phyloP scores from a whole-genome alignment of 2,797 vertebrate species.

The Muscicapa comitata region DNA sequence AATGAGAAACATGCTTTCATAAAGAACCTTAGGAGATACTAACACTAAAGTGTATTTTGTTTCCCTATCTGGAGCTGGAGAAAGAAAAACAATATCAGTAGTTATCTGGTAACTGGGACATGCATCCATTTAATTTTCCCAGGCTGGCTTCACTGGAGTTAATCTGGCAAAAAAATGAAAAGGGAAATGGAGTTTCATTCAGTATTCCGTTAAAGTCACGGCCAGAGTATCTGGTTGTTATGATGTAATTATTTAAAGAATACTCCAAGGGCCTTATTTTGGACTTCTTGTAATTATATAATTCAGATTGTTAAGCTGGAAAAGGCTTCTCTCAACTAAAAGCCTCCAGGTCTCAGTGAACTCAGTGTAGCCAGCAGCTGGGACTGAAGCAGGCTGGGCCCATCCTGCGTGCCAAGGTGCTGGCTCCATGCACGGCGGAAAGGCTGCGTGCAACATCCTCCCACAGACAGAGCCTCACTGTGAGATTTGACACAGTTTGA shows the following conservation, averaged over 20 bases:
- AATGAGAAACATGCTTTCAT: not conserved
- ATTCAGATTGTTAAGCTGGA: not conserved
- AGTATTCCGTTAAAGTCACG: not conserved
- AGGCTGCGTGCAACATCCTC: accelerated
- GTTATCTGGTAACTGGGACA: not conserved
- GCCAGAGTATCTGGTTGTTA: not conserved
- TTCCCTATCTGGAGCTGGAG: not conserved
- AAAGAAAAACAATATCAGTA: not conserved
- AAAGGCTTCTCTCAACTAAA: not conserved
- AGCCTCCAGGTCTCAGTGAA: not conserved
- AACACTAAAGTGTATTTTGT: not conserved
- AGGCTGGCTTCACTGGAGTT: not conserved
- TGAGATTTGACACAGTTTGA: not conserved
- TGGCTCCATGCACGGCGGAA: accelerated
- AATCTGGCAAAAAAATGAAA: not conserved
- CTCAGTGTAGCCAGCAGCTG: not conserved
- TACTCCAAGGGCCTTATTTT: not conserved
- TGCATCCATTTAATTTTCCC: not conserved
- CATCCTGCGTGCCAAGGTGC: not conserved
- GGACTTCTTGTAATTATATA: not conserved
- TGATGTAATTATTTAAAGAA: not conserved
- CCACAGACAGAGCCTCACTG: not conserved
- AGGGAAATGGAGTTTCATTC: not conserved
- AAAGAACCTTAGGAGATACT: not conserved
- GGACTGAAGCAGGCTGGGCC: not conserved